Conservation (phyloP, 2,888 invertebrate genomes). For the Drosophila subsilvestris region DNA sequence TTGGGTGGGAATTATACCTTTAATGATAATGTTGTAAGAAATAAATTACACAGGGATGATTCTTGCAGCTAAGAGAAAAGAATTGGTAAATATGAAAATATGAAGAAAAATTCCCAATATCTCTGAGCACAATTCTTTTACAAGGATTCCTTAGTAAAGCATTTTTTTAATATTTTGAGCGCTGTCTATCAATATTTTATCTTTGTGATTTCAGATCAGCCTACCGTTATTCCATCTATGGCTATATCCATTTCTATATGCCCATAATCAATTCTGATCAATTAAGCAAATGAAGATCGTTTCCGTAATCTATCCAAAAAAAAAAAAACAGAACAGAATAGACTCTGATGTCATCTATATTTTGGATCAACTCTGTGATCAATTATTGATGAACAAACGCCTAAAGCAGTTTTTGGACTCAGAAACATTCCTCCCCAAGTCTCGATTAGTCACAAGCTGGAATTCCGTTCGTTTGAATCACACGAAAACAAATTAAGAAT, state of each 20-base stretch:
- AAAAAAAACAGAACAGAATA: too few species aligned
- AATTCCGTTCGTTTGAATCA: conserved; percentile 4
- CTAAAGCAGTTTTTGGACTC: conserved; percentile 1
- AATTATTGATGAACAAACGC: conserved; percentile 4
- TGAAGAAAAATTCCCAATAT: neutral
- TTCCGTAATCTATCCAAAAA: neutral
- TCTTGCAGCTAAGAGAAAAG: neutral
- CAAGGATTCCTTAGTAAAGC: too few species aligned
- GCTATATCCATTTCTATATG: neutral
- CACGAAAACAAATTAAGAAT: conserved; percentile 1
- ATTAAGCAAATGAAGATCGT: neutral
- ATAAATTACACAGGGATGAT: too few species aligned
- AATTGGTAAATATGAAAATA: too few species aligned
- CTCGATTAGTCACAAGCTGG: neutral
- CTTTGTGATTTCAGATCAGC: neutral
- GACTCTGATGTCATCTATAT: conserved; percentile 15
- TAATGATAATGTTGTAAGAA: too few species aligned
- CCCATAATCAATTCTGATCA: neutral
- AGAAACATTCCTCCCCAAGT: neutral
- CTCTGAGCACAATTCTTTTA: neutral
- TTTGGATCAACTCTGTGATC: neutral
- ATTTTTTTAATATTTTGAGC: too few species aligned
- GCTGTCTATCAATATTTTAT: too few species aligned
- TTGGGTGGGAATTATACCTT: neutral
- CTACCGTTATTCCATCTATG: neutral